These are phyloP conservation scores for Dichetophora obliterata DNA, from an alignment of 2,888 invertebrate species.

Conservation along the genomic window DNA sequence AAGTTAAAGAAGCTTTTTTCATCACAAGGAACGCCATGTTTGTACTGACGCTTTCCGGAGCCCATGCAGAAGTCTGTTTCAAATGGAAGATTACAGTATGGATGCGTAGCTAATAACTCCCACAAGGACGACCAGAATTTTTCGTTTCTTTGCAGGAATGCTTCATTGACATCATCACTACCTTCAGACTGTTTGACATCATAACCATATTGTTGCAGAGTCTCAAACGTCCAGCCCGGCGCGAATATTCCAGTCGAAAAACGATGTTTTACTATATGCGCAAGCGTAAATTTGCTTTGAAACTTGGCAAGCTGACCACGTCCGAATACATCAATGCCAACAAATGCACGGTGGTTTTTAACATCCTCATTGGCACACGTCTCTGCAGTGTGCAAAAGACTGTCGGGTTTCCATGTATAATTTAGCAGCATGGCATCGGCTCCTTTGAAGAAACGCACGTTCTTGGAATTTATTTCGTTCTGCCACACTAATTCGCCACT, in stretches of 20 bases:
- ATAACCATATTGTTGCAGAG: conserved; percentile 64
- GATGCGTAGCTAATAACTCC: conserved; percentile 78
- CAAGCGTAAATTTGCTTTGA: conserved; percentile 81
- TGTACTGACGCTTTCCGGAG: conserved; percentile 72
- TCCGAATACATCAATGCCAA: conserved; percentile 96
- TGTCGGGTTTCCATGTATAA: conserved; percentile 85
- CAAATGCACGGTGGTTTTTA: conserved; percentile 80
- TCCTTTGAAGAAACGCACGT: conserved; percentile 84
- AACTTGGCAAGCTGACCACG: conserved; percentile 89
- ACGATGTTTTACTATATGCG: conserved; percentile 74
- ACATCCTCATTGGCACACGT: conserved; percentile 60
- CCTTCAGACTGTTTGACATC: conserved; percentile 58
- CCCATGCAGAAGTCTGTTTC: conserved; percentile 86
- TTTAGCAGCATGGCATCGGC: conserved; percentile 96
- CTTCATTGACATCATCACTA: conserved; percentile 58
- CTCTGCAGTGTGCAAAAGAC: conserved; percentile 74
- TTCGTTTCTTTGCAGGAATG: conserved; percentile 77
- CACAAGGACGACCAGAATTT: conserved; percentile 82
- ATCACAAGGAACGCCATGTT: conserved; percentile 35
- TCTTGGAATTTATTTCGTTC: conserved; percentile 86
- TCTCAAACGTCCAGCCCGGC: conserved; percentile 94
- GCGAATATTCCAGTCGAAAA: conserved; percentile 95
- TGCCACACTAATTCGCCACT: conserved; percentile 90
- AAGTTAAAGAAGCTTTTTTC: conserved; percentile 74
- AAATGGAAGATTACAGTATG: conserved; percentile 77